Evolutionary conservation across 1,140 invertebrate genomes (phyloP), one percentile per base, ranked within the genome.

Genomic region (Bombyx mandarina): DNA sequence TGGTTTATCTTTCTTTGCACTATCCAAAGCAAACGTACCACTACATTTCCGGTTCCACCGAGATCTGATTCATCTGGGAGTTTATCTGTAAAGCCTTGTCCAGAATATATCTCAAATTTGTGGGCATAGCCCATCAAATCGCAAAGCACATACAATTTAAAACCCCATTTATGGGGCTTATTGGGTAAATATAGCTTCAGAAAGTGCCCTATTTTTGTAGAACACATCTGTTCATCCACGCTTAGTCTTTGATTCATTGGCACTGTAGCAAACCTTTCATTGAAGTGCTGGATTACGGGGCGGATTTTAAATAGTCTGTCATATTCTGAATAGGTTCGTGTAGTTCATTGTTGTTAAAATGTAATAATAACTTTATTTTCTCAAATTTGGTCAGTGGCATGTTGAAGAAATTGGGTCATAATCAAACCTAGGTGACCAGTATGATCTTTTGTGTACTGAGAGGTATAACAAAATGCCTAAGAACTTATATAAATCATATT

Each of bases 281-380:
- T 77, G 55, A 86, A 62, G 54, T 70, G 63, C 63, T 79, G 61
- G 52, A 82, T 72, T 61, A 79, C 60, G 56, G 76, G 76, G 61
- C 70, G 63, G 58, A 84, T 75, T 69, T 79, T 81, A 69, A 67
- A 67, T 45, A 82, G 60, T 57, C 72, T 69, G 63, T 81, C 77
- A 67, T 75, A 71, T 60, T 72, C 73, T 66, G 69, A 61, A 66
- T 72, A 67, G 65, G 65, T 69, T 64, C 67, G 61, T 72, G 65
- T 58, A 61, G 56, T 43, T 69, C 67, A 64, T 66, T 69, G 52
- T 72, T 64, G 65, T 66, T 75, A 64, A 74, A 69, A 70, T 79
- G 69, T 66, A 72, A 65, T 67, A 58, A 54, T 54, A 54, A 45
- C 52, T 54, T 54, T 54, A 77, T 75, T 71, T 68, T 75, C 57